Conservation (phyloP, 2,113 vertebrate genomes). For the Myocastor coypus region DNA sequence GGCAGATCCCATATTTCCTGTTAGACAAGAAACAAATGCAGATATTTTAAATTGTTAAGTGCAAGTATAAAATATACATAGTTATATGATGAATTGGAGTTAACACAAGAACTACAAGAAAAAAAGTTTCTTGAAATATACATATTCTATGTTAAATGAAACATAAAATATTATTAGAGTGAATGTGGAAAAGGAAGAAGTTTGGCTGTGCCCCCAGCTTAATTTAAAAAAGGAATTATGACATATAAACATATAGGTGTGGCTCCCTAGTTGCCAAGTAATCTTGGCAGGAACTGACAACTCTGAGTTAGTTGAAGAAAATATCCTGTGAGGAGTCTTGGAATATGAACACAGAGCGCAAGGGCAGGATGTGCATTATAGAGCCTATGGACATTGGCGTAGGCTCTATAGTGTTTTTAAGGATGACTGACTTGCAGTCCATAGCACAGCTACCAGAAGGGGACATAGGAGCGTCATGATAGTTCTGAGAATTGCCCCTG, state of each 20-base stretch:
- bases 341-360: background rate
- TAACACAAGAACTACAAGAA: constrained; percentile 15
- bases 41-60: constrained; percentile 32
- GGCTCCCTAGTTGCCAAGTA: constrained; percentile 12
- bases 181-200: background rate
- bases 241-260: background rate
- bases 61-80: background rate
- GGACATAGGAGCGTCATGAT: background rate
- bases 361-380: too few species aligned
- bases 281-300: constrained; percentile 58
- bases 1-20: background rate
- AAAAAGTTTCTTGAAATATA: background rate
- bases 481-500: background rate
- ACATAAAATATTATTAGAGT: constrained; percentile 47
- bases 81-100: constrained; percentile 7
- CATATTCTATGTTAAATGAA: background rate
- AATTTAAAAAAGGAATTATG: constrained; percentile 46
- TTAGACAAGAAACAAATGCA: background rate
- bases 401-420: background rate
- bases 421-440: background rate
- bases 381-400: too few species aligned
- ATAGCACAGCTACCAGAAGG: background rate
- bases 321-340: background rate
- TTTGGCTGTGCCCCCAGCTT: background rate
- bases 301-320: constrained; percentile 11